Percentiles rank a stretch among this genome's conserved stretches.
Conservation (phyloP, 2,888 invertebrate species). For the Theretra japonica region DNA sequence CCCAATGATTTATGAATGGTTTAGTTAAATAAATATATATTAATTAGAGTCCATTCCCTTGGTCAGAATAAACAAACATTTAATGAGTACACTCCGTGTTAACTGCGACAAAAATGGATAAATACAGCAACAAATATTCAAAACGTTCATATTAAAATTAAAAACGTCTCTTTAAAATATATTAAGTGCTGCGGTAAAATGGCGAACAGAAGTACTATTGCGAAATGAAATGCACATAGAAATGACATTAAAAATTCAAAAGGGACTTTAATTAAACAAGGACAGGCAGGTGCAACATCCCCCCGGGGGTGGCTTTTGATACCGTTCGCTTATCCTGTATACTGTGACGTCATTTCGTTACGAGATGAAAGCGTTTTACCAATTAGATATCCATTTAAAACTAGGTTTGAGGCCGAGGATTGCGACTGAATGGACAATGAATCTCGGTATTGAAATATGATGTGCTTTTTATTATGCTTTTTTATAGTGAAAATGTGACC, state of each 20-base stretch:
- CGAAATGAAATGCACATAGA: constrained; percentile 43
- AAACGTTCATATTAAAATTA: constrained; percentile 12
- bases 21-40: no score
- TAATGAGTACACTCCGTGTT: background rate
- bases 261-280: constrained; percentile 38
- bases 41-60: no score
- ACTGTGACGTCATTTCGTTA: constrained; percentile 13
- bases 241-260: constrained; percentile 39
- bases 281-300: constrained; percentile 34
- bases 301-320: constrained; percentile 22
- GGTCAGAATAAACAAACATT: background rate
- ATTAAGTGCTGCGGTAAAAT: constrained; percentile 31
- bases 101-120: background rate
- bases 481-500: no score
- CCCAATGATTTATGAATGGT: no score
- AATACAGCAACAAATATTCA: background rate
- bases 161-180: background rate
- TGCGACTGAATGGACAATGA: background rate
- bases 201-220: constrained; percentile 34
- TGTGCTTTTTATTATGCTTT: background rate
- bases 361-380: constrained; percentile 14
- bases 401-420: background rate
- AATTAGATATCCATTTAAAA: constrained; percentile 13
- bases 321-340: constrained; percentile 7
- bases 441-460: background rate